A percentile compares a stretch with the other conserved stretches of the same genome.
These are phyloP conservation scores for Seriola dumerili DNA, from an alignment of 2,113 vertebrate genomes.

Conservation along the genomic window DNA sequence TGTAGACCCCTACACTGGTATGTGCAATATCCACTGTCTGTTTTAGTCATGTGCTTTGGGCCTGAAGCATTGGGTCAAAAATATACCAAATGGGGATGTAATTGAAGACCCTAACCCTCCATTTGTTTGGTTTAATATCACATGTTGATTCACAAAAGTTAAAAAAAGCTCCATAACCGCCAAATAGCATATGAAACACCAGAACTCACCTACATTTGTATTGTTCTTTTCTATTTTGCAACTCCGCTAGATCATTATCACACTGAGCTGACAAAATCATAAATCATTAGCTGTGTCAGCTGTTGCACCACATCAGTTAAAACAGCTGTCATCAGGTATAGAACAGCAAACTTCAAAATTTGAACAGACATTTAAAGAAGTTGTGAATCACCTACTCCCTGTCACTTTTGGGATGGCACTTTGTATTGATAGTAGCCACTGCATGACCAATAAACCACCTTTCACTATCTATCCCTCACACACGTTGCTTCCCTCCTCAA, in stretches of 20 bases:
- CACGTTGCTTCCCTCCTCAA: constrained; percentile 47
- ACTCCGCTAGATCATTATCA: background rate
- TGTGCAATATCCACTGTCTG: background rate
- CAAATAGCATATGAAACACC: background rate
- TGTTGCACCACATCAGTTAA: constrained; percentile 9
- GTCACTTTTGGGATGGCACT: background rate
- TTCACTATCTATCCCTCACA: constrained; percentile 34
- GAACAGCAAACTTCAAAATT: background rate
- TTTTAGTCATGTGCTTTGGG: background rate
- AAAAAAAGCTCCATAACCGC: background rate
- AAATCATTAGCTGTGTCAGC: background rate
- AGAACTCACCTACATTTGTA: background rate
- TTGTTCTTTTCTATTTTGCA: background rate
- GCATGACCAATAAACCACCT: constrained; percentile 45
- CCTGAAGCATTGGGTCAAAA: background rate
- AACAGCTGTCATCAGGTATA: constrained; percentile 1
- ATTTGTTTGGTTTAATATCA: background rate
- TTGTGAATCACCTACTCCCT: background rate
- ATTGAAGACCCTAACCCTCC: background rate
- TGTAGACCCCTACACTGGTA: background rate
- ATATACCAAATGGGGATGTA: background rate
- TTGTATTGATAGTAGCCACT: constrained; percentile 5
- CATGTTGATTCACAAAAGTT: background rate
- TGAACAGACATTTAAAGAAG: background rate
- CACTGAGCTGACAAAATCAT: background rate